Evolutionary conservation across 2,797 vertebrate species (phyloP), one percentile per base, ranked within the genome.

Genomic region (Synanceia verrucosa): DNA sequence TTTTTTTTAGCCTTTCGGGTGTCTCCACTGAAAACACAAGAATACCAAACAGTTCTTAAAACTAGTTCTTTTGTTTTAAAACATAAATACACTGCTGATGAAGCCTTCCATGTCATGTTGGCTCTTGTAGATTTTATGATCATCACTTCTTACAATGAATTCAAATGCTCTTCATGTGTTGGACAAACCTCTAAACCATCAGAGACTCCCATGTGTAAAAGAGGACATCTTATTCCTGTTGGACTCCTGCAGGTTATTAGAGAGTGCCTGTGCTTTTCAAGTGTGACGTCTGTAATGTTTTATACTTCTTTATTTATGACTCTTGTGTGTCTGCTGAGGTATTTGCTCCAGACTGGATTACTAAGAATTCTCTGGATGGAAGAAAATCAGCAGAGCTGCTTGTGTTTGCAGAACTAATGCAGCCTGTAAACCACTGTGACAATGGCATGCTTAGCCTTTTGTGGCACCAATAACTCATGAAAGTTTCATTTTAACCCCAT

Each of bases 311-410:
- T 34, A n/a, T 18, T 18, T 31, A 26, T 46, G 21, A 31, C 5
- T 47, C 47, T 10, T 6, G 10, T 8, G 28, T 23, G 19, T 48
- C 16, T 31, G 39, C 44, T 29, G 36, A 51, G 12, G 14, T 29
- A 47, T 65, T 71, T 71, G 44, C 70, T 23, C 21, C 46, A 6
- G 5, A 19, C 26, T 48, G 43, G 60, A 44, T 29, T 50, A 43
- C 29, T 12, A 53, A 52, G 48, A 53, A 58, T 44, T 58, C 53
- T 52, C 68, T 23, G 61, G 18, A 39, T 70, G 51, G 23, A 80
- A 65, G 60, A 66, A 58, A 77, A 68, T 67, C 56, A 59, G 71
- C 71, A 29, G 37, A 58, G 6, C 43, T 34, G 56, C 33, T 5
- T 7, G 68, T 10, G 53, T 11, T 34, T 47, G 58, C 72, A 52